Evolutionary conservation across 2,888 invertebrate species (phyloP).

Genomic region (Chouioia cunea): DNA sequence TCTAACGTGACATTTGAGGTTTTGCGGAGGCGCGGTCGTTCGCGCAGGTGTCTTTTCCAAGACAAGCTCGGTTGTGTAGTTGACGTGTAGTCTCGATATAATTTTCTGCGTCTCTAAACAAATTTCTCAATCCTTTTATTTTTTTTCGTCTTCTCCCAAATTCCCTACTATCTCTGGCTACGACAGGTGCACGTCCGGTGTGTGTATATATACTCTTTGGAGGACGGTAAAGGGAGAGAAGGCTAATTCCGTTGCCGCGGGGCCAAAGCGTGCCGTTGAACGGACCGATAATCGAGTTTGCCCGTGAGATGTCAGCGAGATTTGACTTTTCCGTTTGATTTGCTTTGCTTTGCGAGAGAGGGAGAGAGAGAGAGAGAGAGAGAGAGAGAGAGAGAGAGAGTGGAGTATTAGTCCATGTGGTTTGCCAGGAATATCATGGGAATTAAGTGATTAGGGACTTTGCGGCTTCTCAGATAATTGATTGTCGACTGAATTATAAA

Average conservation of each 20-base stretch:
- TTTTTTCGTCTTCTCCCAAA: slow-evolving; percentile 12
- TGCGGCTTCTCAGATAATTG: too few species aligned
- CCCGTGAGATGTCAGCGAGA: too few species aligned
- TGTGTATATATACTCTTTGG: slow-evolving; percentile 12
- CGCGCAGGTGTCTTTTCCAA: too few species aligned
- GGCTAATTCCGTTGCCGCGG: slow-evolving; percentile 2
- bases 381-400: slow-evolving; percentile 55
- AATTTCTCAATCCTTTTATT: slow-evolving; percentile 19
- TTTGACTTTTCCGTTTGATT: too few species aligned
- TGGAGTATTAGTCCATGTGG: slow-evolving; percentile 40
- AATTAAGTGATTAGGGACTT: too few species aligned
- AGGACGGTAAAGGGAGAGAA: neutral
- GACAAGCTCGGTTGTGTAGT: too few species aligned
- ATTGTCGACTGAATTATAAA: too few species aligned
- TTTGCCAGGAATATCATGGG: too few species aligned
- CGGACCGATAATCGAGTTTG: slow-evolving; percentile 48
- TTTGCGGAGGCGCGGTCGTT: neutral
- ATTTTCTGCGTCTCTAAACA: too few species aligned
- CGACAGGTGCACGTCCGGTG: slow-evolving; percentile 31
- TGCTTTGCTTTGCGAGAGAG: neutral
- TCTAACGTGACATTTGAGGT: slow-evolving; percentile 30
- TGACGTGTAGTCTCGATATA: too few species aligned
- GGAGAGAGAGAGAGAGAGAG: too few species aligned
- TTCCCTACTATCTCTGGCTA: slow-evolving; percentile 16
- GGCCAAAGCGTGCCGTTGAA: slow-evolving; percentile 23